Evolutionary conservation across 2,888 invertebrate species (phyloP), one percentile per base, ranked within the genome.

Genomic region (Euphydryas editha): DNA sequence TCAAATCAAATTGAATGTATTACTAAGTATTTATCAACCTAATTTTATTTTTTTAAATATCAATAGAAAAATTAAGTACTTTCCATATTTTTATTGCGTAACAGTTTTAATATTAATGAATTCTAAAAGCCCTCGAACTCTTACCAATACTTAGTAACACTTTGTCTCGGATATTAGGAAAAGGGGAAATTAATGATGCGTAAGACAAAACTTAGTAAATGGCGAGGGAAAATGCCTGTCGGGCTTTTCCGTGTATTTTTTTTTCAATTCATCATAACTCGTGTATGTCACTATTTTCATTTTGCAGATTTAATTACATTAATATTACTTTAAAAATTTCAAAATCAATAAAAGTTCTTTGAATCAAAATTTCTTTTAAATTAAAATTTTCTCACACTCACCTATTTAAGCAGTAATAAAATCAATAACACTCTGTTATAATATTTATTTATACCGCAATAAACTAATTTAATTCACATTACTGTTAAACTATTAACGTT

Each of bases 161-260:
- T 51, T 51, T 51, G 49, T 51, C 49, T 51, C 24, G 49, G 24
- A 24, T 51, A 51, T 51, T 51, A 63, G 49, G 30, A 30, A 30
- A 63, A 63, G 49, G 57, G 63, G 42, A 63, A 63, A 63, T 63
- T 63, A 63, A 63, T 63, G 63, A 63, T 63, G 58, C 63, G 63
- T 58, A 58, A 58, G 57, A 42, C 24, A 21, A 21, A 24, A 15
- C 24, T 51, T 5, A 51, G 49, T 24, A 51, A 51, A 51, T 51
- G 49, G 49, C 13, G 49, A 24, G 21, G 24, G 21, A 51, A 24
- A 51, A 51, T 13, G 21, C 15, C 21, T 51, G 5, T 24, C 24
- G 49, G 24, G 15, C 21, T 15, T 13, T n/a, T 24, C 24, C 24
- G 49, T 24, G 7, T 51, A 24, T 24, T 49, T 51, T 51, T 24